Evolutionary conservation across 2,113 vertebrate genomes (phyloP).

Genomic region (Himantopus leucocephalus): DNA sequence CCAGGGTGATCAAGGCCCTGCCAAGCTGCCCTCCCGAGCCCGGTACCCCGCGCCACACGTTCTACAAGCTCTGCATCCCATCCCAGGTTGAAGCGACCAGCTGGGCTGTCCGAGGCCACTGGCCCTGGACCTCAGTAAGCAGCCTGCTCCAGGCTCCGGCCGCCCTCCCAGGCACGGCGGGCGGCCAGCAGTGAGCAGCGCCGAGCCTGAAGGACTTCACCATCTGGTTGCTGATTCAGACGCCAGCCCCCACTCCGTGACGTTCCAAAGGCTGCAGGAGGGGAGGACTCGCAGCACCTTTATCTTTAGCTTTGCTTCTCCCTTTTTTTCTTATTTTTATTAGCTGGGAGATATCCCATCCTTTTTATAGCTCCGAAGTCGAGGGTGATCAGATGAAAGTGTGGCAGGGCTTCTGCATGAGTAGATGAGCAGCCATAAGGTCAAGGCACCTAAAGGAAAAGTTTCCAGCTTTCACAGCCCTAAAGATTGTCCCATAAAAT

Average conservation of each 20-base stretch:
- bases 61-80: not conserved
- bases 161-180: fast-evolving
- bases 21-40: not conserved
- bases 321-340: constrained; percentile 3
- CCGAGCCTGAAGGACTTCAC: not conserved
- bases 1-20: fast-evolving
- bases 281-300: not conserved
- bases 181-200: not conserved
- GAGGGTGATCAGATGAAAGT: constrained; percentile 9
- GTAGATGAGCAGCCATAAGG: not conserved
- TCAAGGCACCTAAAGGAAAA: constrained; percentile 41
- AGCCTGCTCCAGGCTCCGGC: not conserved
- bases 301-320: constrained; percentile 1
- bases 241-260: not conserved
- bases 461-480: not conserved
- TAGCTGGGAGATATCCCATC: constrained; percentile 1
- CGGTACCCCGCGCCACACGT: fast-evolving
- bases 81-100: fast-evolving
- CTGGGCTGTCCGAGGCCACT: fast-evolving
- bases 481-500: constrained; percentile 51
- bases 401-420: not conserved
- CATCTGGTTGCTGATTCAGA: not conserved
- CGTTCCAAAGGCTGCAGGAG: not conserved
- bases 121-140: not conserved
- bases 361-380: constrained; percentile 19